These are phyloP conservation scores for Palythoa heliodiscus DNA, from an alignment of 92 coral and sea anemone species.

Conservation along the genomic window DNA sequence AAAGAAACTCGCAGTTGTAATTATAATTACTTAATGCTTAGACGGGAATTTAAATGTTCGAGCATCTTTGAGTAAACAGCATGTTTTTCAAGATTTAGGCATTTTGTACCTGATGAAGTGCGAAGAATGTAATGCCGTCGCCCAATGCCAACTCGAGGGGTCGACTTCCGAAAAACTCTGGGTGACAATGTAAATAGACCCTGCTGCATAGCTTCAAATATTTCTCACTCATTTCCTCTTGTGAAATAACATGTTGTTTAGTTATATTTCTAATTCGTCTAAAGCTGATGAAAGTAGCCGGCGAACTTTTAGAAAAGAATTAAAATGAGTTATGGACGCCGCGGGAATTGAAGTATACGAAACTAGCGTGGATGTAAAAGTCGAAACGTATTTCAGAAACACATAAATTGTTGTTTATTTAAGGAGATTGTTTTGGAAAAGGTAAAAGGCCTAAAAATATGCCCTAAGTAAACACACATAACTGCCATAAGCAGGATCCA, in stretches of 20 bases:
- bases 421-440: slow-evolving; percentile 24
- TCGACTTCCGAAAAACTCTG: slow-evolving; percentile 13
- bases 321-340: not conserved
- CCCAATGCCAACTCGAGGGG: slow-evolving; percentile 31
- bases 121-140: not conserved
- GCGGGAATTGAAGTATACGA: slow-evolving; percentile 8
- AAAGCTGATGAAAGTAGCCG: slow-evolving; percentile 47
- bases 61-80: slow-evolving; percentile 37
- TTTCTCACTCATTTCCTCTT: slow-evolving; percentile 16
- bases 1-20: not conserved
- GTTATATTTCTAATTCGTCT: slow-evolving; percentile 55
- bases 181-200: slow-evolving; percentile 21
- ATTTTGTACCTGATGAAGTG: slow-evolving; percentile 42
- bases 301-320: slow-evolving; percentile 3
- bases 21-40: not conserved
- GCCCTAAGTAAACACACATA: slow-evolving; percentile 4
- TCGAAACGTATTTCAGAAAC: not conserved
- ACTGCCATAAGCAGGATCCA: slow-evolving; percentile 32
- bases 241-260: slow-evolving; percentile 67
- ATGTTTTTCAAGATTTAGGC: slow-evolving; percentile 46
- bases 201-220: not conserved
- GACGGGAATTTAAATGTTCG: not conserved
- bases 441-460: slow-evolving; percentile 10
- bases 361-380: not conserved
- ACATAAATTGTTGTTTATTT: slow-evolving; percentile 27